A percentile compares a stretch with the other conserved stretches of the same genome.
Evolutionary conservation across 2,888 invertebrate genomes (phyloP).

Genomic region (Synanthedon formicaeformis): DNA sequence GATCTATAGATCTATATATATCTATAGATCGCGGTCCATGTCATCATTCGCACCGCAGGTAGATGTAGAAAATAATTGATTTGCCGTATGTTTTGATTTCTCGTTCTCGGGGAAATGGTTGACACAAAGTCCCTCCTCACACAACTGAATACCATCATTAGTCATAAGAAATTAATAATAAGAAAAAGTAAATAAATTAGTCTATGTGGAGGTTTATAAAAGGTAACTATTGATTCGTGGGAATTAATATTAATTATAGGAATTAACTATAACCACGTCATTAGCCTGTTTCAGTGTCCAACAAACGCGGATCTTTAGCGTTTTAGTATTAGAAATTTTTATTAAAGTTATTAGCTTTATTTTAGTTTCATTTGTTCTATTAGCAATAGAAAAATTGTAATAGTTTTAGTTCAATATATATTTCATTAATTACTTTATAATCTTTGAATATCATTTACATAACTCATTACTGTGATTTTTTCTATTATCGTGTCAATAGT

Average conservation of each 20-base stretch:
- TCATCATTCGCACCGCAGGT: constrained; percentile 15
- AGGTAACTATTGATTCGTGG: constrained; percentile 2
- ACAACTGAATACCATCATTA: constrained; percentile 56
- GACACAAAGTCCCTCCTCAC: constrained; percentile 44
- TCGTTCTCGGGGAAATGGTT: constrained; percentile 35
- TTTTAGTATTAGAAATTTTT: too few species aligned
- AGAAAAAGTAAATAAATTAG: constrained; percentile 27
- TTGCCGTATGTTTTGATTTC: constrained; percentile 34
- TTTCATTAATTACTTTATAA: constrained; percentile 21
- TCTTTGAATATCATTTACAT: constrained; percentile 19
- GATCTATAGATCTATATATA: too few species aligned
- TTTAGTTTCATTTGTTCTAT: constrained; percentile 19
- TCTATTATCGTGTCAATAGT: constrained; percentile 61
- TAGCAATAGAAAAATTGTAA: constrained; percentile 19
- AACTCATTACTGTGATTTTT: constrained; percentile 27
- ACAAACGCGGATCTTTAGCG: too few species aligned
- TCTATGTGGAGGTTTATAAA: constrained; percentile 8
- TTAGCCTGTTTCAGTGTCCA: constrained; percentile 55
- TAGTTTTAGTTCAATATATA: constrained; percentile 17
- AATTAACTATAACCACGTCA: constrained; percentile 8
- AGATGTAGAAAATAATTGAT: constrained; percentile 23
- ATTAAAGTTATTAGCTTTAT: too few species aligned
- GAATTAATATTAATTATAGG: not conserved
- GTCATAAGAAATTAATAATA: constrained; percentile 47
- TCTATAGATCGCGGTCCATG: constrained; percentile 11